These are phyloP conservation scores for Microcebus tavaratra DNA, from an alignment of 2,113 vertebrate species.

Conservation along the genomic window DNA sequence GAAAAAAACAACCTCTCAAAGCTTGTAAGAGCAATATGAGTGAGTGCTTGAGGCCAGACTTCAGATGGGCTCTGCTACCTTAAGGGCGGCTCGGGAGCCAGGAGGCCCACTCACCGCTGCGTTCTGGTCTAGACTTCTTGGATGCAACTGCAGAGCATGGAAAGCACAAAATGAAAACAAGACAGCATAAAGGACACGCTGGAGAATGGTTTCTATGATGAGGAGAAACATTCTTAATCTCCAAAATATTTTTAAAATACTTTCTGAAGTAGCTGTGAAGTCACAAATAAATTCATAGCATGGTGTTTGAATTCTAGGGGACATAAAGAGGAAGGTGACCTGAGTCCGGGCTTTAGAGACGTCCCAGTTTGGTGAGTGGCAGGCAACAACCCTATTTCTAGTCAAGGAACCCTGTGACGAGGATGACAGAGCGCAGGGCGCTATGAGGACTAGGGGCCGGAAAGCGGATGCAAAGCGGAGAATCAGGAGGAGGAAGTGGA, in stretches of 20 bases:
- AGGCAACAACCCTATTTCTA: too few relatives aligned
- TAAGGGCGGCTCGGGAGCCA: not conserved
- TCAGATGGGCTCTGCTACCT: too few relatives aligned
- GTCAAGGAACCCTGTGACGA: too few relatives aligned
- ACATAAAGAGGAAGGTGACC: not conserved
- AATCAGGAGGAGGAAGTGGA: too few relatives aligned
- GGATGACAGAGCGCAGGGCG: too few relatives aligned
- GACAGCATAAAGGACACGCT: not conserved
- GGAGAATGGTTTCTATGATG: not conserved
- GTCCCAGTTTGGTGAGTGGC: too few relatives aligned
- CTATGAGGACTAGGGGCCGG: too few relatives aligned
- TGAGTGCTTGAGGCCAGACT: too few relatives aligned
- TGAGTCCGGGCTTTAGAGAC: not conserved
- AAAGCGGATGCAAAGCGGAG: too few relatives aligned
- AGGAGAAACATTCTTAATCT: not conserved
- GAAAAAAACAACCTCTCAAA: not conserved
- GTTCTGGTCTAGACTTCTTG: not conserved
- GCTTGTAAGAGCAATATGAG: not conserved
- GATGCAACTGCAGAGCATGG: not conserved
- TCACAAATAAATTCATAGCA: not conserved
- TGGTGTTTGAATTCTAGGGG: not conserved
- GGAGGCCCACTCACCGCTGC: too few relatives aligned
- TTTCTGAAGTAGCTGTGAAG: not conserved
- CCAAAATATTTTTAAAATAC: not conserved
- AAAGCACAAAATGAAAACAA: not conserved